Base-by-base conservation (phyloP, 1,140 invertebrate species). In the Heliconius hermathena region DNA sequence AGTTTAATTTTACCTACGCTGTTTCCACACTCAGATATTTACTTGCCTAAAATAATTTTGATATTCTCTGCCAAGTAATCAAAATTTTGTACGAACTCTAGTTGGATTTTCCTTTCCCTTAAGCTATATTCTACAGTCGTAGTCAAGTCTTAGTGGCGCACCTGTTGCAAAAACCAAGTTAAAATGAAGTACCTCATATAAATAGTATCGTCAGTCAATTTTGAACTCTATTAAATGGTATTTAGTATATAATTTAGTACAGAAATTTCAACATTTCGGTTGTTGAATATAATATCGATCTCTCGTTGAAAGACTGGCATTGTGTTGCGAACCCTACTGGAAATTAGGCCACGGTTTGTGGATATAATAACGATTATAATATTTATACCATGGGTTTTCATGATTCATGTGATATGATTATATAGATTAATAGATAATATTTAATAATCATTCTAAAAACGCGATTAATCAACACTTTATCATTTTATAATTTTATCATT, bases 231-330 rank as follows among this genome's bases (percentile, higher is more conserved):
- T 29, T 13, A 26, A 22, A 1, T 13, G 11, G 0, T 16, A 4
- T 13, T 4, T 29, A 16, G 26, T 29, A 16, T 66, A 13, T 13
- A 66, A 66, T 66, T 26, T 66, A 66, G 11, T 29, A 26, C 38
- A 76, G 26, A 73, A 16, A 73, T 73, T 73, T 29, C 22, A 33
- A 38, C 49, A 73, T 73, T 78, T 78, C 20, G 76, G 71, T 29
- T 76, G 74, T 74, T 66, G 74, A 36, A 54, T 76, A 80, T 74
- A 76, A 80, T 80, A 80, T 80, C 70, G 79, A 80, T 80, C 79
- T 54, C 29, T 52, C 18, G 54, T 22, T 20, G 66, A 72, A 76
- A 60, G 74, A 73, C 72, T 77, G 71, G 71, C 79, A 81, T 77
- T 81, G 75, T 81, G 77, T 81, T 71, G 76, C 57, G 76, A 77